phyloP scores from a whole-genome alignment of 2,113 vertebrate genomes.

The Parus major region DNA sequence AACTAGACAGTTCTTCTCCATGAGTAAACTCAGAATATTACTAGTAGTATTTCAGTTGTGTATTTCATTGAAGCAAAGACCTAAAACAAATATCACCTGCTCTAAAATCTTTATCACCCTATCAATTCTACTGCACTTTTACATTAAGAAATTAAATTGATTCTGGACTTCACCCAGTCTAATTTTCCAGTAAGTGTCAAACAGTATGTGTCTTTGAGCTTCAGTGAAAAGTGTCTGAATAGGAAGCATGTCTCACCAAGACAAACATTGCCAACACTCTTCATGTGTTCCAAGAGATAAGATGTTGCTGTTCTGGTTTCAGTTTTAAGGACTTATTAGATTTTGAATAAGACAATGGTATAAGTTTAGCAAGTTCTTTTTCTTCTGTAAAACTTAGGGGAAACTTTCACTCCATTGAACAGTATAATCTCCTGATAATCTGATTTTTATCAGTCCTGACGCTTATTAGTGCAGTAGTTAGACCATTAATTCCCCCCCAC shows the following conservation, averaged over 20 bases:
- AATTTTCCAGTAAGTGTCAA: slow-evolving; percentile 37
- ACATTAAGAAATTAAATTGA: slow-evolving; percentile 36
- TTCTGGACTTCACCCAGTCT: slow-evolving; percentile 44
- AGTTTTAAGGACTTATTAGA: neutral
- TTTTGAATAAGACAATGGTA: neutral
- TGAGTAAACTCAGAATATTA: neutral
- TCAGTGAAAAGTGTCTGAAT: neutral
- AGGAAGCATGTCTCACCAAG: slow-evolving; percentile 19
- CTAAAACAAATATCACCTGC: neutral
- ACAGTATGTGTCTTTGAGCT: slow-evolving; percentile 18
- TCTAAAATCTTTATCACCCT: neutral
- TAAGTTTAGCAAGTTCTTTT: neutral
- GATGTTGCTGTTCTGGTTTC: neutral
- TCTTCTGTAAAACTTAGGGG: neutral
- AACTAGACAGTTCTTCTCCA: neutral
- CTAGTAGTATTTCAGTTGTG: neutral
- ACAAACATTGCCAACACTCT: neutral
- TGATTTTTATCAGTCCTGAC: neutral
- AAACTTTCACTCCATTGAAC: neutral
- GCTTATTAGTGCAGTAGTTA: neutral
- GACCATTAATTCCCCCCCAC: fast-evolving
- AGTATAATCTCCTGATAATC: neutral
- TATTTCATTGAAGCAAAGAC: neutral
- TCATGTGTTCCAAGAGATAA: neutral
- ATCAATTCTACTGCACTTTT: neutral